Evolutionary conservation across 2,888 invertebrate genomes (phyloP).

Genomic region (Ophonus ardosiacus): DNA sequence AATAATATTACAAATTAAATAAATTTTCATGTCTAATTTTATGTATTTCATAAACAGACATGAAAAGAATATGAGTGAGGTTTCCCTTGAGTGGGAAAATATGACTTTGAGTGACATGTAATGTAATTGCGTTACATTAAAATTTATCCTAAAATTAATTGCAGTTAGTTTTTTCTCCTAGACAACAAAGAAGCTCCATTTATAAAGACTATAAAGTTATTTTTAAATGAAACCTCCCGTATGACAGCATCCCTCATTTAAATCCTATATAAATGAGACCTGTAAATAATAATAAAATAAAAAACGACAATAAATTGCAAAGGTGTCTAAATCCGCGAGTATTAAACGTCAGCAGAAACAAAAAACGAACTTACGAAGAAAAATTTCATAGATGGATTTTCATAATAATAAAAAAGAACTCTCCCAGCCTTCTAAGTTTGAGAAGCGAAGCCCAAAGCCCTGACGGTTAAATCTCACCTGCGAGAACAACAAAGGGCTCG

Average conservation of each 20-base stretch:
- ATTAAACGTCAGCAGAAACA: conserved; percentile 36
- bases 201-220: background rate
- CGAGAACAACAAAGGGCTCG: conserved; percentile 45
- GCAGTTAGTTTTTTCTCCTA: background rate
- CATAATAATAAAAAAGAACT: conserved; percentile 43
- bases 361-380: conserved; percentile 45
- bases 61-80: background rate
- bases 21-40: background rate
- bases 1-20: background rate
- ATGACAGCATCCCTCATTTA: background rate
- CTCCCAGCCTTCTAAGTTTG: conserved; percentile 1
- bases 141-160: background rate
- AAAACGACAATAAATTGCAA: conserved; percentile 23
- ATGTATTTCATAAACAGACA: background rate
- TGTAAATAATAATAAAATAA: conserved; percentile 4
- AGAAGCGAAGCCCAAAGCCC: conserved; percentile 2
- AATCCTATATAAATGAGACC: background rate
- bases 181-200: background rate
- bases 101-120: background rate
- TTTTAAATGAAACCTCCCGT: background rate
- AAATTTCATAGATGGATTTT: conserved; percentile 47
- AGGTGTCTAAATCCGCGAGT: conserved; percentile 35
- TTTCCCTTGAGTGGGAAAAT: background rate
- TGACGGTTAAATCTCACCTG: conserved; percentile 49
- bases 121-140: background rate